Base-by-base conservation (phyloP, 2,113 vertebrate genomes). In the Rhynchopsitta pachyrhyncha region DNA sequence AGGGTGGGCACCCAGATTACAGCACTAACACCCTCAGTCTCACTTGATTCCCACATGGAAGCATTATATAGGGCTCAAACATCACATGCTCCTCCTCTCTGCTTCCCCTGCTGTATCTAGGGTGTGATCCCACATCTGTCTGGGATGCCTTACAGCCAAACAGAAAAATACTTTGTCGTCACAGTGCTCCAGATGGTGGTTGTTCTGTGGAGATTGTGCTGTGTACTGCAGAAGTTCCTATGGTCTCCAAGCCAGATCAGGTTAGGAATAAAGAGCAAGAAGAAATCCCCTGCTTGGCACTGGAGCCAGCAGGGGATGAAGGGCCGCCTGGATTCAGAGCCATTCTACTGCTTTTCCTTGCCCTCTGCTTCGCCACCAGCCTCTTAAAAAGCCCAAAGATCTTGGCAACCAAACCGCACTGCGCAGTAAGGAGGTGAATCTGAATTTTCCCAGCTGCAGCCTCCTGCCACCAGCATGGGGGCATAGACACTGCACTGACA, bases 401-500 rank as follows among this genome's bases (percentile, higher is more conserved):
- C 62, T 53, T 69, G 55, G 88, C 76, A 96, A 77, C 62, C 47
- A 78, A 88, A 84, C 4, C 44, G 62, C 33, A 11, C 86, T 49
- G 50, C 74, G 49, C 25, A 42, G 41, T 59, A 49, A 59, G 52
- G 39, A 47, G 80, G 20, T 31, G 46, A 90, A 76, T 64, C 27
- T 69, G 66, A 83, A 82, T 47, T 69, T 87, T 63, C 28, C 10
- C 88, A 84, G 86, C 62, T 91, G 77, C 77, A 90, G 73, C 46
- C 55, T 89, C 46, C 46, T 74, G 76, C 79, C 20, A 57, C 69
- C 76, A 82, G 82, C 92, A 81, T 66, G 41, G 69, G 74, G 88
- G 77, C 9, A 5, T 46, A 91, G 88, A 42, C 77, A 23, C 63
- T 69, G 86, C 19, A 19, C 44, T 89, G 92, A 94, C 86, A 92